Base-by-base conservation (phyloP, 37 sponge, comb jelly and placozoan genomes). In the Tethya wilhelma region DNA sequence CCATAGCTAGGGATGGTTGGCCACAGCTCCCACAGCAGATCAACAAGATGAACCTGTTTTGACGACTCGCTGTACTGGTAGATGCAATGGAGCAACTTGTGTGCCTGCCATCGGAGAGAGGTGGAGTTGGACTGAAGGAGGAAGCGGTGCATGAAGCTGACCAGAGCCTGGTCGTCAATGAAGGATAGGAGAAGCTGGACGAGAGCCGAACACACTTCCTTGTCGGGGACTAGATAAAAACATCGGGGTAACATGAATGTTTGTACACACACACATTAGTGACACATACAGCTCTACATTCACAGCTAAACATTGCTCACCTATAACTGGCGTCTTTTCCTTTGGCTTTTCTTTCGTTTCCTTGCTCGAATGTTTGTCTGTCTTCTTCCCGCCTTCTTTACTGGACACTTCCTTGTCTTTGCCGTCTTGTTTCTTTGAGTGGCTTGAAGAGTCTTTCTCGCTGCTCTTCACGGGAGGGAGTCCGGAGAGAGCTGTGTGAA, bases 11-110 rank as follows among this genome's bases (percentile, higher is more conserved):
- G 86, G 68, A 96, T 81, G 31, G 45, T 44, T 0, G 90, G 82
- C 96, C 96, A 95, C 71, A 92, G 57, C 59, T 79, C 31, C 92
- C 96, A 95, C 38, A 95, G 64, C 20, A 82, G 42, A 53, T 92
- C 83, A 20, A 87, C 71, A 37, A 95, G 74, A 20, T 59, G 59
- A 12, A 69, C 80, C 30, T 44, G 79, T 53, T 78, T 38, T 6
- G 38, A 22, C 0, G 65, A 12, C 29, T 23, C 19, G 32, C 44
- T 42, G 29, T 72, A 71, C 57, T 67, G 72, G 70, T 79, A 86
- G 69, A 91, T 73, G 33, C 59, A 38, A 56, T 91, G 83, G 30
- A 86, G 31, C 29, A 94, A 68, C 0, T 81, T 29, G 63, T 94
- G 95, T 9, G 85, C 83, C 67, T 87, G 88, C 95, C 95, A 94